phyloP scores from a whole-genome alignment of 2,888 invertebrate species.

The Caenorhabditis sinica region DNA sequence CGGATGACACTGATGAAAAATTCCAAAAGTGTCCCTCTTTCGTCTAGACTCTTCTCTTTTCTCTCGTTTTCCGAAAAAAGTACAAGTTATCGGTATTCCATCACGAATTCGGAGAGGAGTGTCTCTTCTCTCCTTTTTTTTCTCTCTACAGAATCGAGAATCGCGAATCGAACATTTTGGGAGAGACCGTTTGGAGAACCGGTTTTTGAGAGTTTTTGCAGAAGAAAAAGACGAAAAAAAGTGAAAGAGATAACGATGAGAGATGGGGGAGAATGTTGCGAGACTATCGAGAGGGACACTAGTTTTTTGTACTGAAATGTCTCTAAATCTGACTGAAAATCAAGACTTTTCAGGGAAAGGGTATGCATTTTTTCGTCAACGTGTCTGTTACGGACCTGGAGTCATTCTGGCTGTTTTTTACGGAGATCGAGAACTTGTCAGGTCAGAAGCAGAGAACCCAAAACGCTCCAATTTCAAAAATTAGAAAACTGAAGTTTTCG shows the following conservation, averaged over 20 bases:
- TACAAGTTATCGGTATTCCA: slow-evolving; percentile 59
- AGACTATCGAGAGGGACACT: no score
- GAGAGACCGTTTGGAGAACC: slow-evolving; percentile 12
- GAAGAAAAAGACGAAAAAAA: background rate
- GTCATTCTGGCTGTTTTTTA: no score
- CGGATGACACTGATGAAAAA: slow-evolving; percentile 12
- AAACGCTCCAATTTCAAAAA: no score
- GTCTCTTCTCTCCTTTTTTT: slow-evolving; percentile 3
- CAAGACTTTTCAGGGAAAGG: no score
- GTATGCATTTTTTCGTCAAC: no score
- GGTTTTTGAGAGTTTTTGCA: slow-evolving; percentile 38
- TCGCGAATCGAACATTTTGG: background rate
- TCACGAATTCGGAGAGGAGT: background rate
- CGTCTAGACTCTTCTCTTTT: background rate
- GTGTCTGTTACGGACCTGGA: no score
- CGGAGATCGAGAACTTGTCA: no score
- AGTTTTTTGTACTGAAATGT: no score
- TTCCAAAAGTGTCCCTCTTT: background rate
- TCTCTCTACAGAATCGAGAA: slow-evolving; percentile 30
- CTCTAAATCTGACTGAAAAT: no score
- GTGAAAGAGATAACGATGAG: slow-evolving; percentile 23
- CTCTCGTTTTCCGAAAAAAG: slow-evolving; percentile 41
- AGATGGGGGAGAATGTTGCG: slow-evolving; percentile 20
- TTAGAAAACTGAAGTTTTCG: no score
- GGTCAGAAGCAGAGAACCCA: no score